These are phyloP conservation scores for Tenthredo notha DNA, from an alignment of 2,888 invertebrate genomes.

Conservation along the genomic window DNA sequence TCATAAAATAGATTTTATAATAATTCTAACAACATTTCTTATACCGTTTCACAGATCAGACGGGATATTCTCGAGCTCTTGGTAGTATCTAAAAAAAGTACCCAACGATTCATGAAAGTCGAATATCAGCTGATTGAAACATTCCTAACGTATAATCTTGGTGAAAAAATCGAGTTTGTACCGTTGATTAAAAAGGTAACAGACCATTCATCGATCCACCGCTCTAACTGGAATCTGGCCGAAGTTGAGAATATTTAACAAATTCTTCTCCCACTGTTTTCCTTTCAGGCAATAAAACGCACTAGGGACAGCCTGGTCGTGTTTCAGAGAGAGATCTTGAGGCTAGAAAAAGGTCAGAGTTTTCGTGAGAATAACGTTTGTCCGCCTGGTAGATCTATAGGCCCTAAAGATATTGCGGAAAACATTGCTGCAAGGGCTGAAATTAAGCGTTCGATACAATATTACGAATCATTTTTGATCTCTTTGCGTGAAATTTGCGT, in stretches of 20 bases:
- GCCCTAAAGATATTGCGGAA: constrained; percentile 65
- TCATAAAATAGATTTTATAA: not conserved
- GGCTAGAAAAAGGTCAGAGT: constrained; percentile 63
- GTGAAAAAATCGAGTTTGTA: constrained; percentile 85
- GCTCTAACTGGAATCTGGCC: not conserved
- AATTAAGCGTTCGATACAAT: constrained; percentile 72
- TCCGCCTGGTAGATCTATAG: not conserved
- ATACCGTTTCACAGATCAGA: constrained; percentile 81
- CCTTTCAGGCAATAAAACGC: constrained; percentile 77
- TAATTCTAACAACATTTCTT: not conserved
- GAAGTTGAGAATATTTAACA: not conserved
- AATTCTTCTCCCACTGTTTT: constrained; percentile 49
- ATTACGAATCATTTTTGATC: constrained; percentile 79
- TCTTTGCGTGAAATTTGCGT: constrained; percentile 80
- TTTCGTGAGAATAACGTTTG: constrained; percentile 50
- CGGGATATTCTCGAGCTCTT: constrained; percentile 85
- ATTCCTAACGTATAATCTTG: constrained; percentile 86
- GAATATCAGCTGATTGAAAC: constrained; percentile 84
- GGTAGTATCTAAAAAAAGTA: constrained; percentile 87
- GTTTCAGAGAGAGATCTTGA: constrained; percentile 63
- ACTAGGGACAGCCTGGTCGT: constrained; percentile 79
- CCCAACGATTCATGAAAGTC: constrained; percentile 82
- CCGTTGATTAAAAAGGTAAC: constrained; percentile 86
- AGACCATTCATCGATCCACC: not conserved
- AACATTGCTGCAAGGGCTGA: constrained; percentile 62